Conservation (phyloP, 2,113 vertebrate species). For the Dromiciops gliroides region DNA sequence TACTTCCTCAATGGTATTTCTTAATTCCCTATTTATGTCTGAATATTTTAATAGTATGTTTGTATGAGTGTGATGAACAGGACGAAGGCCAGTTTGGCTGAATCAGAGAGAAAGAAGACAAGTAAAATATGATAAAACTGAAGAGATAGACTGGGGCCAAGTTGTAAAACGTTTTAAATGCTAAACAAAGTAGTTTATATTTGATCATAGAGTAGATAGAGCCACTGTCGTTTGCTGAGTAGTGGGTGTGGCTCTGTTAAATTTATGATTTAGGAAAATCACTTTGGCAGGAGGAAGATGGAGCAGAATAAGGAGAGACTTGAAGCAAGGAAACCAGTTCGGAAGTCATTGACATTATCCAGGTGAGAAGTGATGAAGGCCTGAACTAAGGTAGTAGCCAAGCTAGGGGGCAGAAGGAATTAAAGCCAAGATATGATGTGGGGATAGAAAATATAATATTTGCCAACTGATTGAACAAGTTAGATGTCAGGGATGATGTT, state of each 20-base stretch:
- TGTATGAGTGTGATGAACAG: neutral
- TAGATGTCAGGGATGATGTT: neutral
- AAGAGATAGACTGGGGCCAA: neutral
- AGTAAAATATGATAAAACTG: neutral
- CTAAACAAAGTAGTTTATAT: neutral
- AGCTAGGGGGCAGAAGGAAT: neutral
- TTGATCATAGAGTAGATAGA: neutral
- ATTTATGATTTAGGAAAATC: neutral
- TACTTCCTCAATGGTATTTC: neutral
- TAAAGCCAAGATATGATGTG: neutral
- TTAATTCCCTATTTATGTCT: neutral
- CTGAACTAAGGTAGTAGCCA: neutral
- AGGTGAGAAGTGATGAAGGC: neutral
- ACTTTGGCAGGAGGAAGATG: neutral
- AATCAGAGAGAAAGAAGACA: neutral
- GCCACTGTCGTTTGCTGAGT: neutral
- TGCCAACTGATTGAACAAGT: neutral
- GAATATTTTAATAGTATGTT: neutral
- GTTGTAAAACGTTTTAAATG: neutral
- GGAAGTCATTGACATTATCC: neutral
- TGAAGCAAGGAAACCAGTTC: neutral
- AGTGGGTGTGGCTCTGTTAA: neutral
- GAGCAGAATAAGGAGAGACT: neutral
- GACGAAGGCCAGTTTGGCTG: neutral
- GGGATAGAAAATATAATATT: neutral